Evolutionary conservation across 2,113 vertebrate genomes (phyloP), one percentile per base, ranked within the genome.

Genomic region (Herpailurus yagouaroundi): DNA sequence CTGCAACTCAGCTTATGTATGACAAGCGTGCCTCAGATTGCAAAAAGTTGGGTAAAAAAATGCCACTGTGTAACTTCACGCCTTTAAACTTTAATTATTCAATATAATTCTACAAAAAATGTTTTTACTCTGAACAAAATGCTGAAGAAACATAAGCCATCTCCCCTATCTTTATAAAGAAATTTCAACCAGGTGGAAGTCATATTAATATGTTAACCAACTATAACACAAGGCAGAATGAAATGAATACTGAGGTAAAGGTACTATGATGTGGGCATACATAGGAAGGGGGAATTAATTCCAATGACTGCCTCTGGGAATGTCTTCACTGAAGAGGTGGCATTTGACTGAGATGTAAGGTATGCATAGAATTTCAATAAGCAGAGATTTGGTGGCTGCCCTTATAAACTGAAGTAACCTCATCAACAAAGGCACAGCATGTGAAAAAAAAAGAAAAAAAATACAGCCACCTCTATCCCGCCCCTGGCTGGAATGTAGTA

Each of bases 281-380:
- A 92, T 5, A 81, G 27, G 66, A 50, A 92, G 12, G 48, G 86
- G 19, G 57, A 92, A 91, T 90, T 69, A 52, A 89, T 68, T 82
- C 31, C 73, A 93, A 31, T 23, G 84, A 69, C n/a, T 73, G 33
- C n/a, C 81, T 83, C 18, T 57, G 38, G 88, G 55, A 94, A 69
- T n/a, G 45, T 48, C 52, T 87, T 93, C 52, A 77, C 18, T 52
- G 18, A 83, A 88, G 57, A 83, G 87, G 41, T 16, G 41, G 41
- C 73, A 21, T 69, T 63, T 36, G 50, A 95, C 14, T 79, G 50
- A 77, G 55, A 92, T 3, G 60, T 80, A 68, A 63, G 52, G 8
- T 89, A 93, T 29, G 23, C 96, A 91, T 0, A 97, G 68, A 93
- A 82, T 92, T 95, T 94, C 66, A 92, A 1, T 83, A 94, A 81